A percentile compares a stretch with the other conserved stretches of the same genome.
Conservation (phyloP, 2,888 invertebrate species). For the Phalera bucephala region DNA sequence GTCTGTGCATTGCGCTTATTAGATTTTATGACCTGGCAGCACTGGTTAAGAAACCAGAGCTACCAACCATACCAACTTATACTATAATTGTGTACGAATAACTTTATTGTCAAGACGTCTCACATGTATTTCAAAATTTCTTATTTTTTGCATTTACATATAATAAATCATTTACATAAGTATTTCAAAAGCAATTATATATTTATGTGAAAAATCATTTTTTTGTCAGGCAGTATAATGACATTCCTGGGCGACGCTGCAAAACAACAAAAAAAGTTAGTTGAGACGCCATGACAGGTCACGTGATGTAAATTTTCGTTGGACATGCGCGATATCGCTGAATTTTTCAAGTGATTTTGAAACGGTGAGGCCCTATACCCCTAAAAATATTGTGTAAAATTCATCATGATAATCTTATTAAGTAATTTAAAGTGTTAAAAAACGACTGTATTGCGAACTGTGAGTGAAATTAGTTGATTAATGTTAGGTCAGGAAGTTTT, state of each 20-base stretch:
- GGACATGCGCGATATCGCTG: constrained; percentile 75
- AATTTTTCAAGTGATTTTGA: constrained; percentile 73
- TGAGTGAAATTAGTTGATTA: constrained; percentile 45
- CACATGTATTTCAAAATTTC: no score
- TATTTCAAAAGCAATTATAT: no score
- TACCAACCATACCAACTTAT: no score
- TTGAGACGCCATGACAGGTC: constrained; percentile 79
- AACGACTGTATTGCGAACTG: constrained; percentile 42
- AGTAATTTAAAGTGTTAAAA: constrained; percentile 33
- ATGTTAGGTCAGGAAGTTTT: constrained; percentile 56
- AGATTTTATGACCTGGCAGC: no score
- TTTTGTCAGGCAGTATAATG: no score
- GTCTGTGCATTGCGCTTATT: no score
- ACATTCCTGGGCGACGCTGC: background rate
- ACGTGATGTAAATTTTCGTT: constrained; percentile 82
- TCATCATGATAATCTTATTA: constrained; percentile 33
- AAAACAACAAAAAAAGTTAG: background rate
- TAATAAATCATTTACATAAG: no score
- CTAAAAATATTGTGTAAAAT: constrained; percentile 47
- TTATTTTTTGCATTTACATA: no score
- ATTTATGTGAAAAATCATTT: no score
- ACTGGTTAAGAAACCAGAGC: no score
- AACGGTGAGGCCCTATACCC: constrained; percentile 61
- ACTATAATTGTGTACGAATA: no score
- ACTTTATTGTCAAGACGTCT: no score